Percentiles rank a stretch among this genome's conserved stretches.
Conservation (phyloP, 35 echinoderm and acorn worm genomes). For the Stichopus chloronotus region DNA sequence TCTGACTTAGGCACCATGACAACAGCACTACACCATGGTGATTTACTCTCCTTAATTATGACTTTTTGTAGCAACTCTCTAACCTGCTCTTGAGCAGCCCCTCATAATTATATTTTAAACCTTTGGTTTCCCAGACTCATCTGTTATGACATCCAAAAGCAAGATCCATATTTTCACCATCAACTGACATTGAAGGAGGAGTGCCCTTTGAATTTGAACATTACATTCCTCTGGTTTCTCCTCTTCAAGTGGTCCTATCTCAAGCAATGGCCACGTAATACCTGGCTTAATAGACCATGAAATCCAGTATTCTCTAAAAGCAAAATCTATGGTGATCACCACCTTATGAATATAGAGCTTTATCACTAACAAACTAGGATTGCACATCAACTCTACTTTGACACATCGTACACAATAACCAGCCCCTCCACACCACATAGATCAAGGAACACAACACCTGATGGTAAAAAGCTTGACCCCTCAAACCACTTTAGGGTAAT, state of each 20-base stretch:
- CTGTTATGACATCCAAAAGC: slow-evolving; percentile 22
- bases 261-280: slow-evolving; percentile 51
- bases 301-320: slow-evolving; percentile 25
- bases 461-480: not conserved
- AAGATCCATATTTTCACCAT: not conserved
- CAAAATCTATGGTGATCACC: slow-evolving; percentile 54
- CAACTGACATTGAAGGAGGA: not conserved
- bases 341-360: slow-evolving; percentile 40
- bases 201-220: not conserved
- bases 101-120: not conserved
- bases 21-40: slow-evolving; percentile 53
- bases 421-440: slow-evolving; percentile 18
- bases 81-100: slow-evolving; percentile 55
- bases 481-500: slow-evolving; percentile 7
- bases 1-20: slow-evolving; percentile 46
- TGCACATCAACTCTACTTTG: slow-evolving; percentile 28
- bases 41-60: slow-evolving; percentile 56
- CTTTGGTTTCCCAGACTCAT: slow-evolving; percentile 37
- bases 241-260: not conserved
- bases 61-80: slow-evolving; percentile 50
- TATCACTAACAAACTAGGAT: slow-evolving; percentile 48
- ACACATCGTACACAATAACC: slow-evolving; percentile 22
- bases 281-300: not conserved
- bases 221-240: not conserved
- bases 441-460: slow-evolving; percentile 22